Conservation (phyloP, 2,888 invertebrate genomes). For the Philaethria dido region DNA sequence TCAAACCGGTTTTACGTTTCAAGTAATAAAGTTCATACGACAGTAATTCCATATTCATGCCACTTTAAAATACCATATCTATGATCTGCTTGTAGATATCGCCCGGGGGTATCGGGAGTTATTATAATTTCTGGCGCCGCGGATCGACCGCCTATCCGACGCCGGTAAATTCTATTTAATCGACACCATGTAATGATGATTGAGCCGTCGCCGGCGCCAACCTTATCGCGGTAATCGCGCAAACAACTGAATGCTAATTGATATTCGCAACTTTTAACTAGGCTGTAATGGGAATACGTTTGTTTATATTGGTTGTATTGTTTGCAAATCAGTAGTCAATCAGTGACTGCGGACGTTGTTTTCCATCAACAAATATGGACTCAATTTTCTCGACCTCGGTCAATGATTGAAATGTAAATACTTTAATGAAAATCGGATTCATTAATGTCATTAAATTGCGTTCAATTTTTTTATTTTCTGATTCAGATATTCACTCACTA, state of each 20-base stretch:
- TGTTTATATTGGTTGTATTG: slow-evolving; percentile 12
- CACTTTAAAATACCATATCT: slow-evolving; percentile 36
- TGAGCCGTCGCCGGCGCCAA: slow-evolving; percentile 51
- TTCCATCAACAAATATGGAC: slow-evolving; percentile 18
- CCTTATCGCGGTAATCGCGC: slow-evolving; percentile 61
- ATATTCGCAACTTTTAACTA: slow-evolving; percentile 46
- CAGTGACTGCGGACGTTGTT: slow-evolving; percentile 14
- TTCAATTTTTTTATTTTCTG: not conserved
- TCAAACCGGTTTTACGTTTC: slow-evolving; percentile 16
- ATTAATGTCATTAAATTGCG: not conserved
- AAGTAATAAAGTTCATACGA: slow-evolving; percentile 28
- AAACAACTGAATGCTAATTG: slow-evolving; percentile 64
- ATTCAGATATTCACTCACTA: not conserved
- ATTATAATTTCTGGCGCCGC: slow-evolving; percentile 46
- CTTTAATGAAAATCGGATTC: slow-evolving; percentile 2
- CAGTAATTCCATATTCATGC: slow-evolving; percentile 36
- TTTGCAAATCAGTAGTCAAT: slow-evolving; percentile 22
- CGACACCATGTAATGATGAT: slow-evolving; percentile 49
- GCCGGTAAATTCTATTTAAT: slow-evolving; percentile 55
- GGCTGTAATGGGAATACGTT: slow-evolving; percentile 23
- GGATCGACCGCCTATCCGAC: slow-evolving; percentile 49
- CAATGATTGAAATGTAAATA: not conserved
- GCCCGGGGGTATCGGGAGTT: slow-evolving; percentile 40
- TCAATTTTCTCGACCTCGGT: slow-evolving; percentile 21
- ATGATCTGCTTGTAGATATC: slow-evolving; percentile 37